Evolutionary conservation across 2,113 vertebrate species (phyloP).

Genomic region (Girardinichthys multiradiatus): DNA sequence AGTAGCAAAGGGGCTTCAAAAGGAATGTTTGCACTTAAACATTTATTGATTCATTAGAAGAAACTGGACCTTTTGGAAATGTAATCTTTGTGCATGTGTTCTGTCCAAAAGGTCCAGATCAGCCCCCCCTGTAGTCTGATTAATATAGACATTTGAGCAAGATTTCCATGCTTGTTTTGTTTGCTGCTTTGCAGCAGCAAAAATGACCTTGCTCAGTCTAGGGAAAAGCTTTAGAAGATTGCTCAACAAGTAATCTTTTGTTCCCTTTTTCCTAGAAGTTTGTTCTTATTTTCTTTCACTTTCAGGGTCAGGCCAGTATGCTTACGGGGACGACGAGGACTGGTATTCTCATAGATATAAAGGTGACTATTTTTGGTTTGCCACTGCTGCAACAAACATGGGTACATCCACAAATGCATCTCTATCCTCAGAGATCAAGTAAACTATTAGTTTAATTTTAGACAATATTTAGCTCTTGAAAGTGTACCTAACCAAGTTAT

Average conservation of each 20-base stretch:
- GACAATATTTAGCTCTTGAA: too few species aligned
- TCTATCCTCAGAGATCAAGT: neutral
- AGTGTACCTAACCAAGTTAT: neutral
- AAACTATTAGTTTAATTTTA: neutral
- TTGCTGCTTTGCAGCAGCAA: conserved; percentile 19
- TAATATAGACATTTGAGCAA: conserved; percentile 58
- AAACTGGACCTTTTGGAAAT: conserved; percentile 37
- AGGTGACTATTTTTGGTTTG: conserved; percentile 83
- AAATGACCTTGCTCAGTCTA: conserved; percentile 6
- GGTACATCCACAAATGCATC: neutral
- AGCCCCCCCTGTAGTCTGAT: conserved; percentile 31
- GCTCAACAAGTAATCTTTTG: conserved; percentile 54
- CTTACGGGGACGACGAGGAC: conserved; percentile 93
- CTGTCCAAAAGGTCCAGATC: conserved; percentile 48
- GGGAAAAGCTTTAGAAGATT: conserved; percentile 56
- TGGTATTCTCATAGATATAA: conserved; percentile 87
- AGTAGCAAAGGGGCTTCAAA: conserved; percentile 1
- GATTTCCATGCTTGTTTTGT: conserved; percentile 32
- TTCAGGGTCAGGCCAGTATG: conserved; percentile 92
- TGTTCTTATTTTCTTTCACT: conserved; percentile 83
- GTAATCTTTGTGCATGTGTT: conserved; percentile 41
- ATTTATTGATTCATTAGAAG: conserved; percentile 29
- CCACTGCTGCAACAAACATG: neutral
- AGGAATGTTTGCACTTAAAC: conserved; percentile 25
- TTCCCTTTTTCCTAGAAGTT: conserved; percentile 58